phyloP scores from a whole-genome alignment of 2,888 invertebrate genomes.

The Phanerotoma sp. region DNA sequence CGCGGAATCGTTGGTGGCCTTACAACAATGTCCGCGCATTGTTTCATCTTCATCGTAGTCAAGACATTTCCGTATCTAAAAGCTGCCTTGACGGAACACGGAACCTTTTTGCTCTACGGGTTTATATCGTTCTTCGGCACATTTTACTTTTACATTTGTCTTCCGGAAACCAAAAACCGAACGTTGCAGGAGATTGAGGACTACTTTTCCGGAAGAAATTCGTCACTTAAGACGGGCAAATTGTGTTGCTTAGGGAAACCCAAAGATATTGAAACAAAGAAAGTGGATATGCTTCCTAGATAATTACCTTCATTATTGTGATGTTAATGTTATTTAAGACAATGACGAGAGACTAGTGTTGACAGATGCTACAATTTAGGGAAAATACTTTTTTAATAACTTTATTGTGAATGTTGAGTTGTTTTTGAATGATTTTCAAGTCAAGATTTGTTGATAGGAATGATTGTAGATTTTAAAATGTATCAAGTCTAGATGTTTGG shows the following conservation, averaged over 20 bases:
- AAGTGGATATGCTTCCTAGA: conserved; percentile 48
- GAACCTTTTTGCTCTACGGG: conserved; percentile 67
- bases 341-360: too few relatives aligned
- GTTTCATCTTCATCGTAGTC: conserved; percentile 68
- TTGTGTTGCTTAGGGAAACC: conserved; percentile 33
- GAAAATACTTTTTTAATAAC: too few relatives aligned
- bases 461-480: too few relatives aligned
- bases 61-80: conserved; percentile 67
- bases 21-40: conserved; percentile 68
- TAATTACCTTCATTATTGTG: not conserved
- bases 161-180: conserved; percentile 71
- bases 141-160: conserved; percentile 65
- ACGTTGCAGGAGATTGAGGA: conserved; percentile 71
- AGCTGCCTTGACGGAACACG: conserved; percentile 60
- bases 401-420: too few relatives aligned
- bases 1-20: conserved; percentile 69
- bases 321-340: not conserved
- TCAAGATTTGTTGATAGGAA: too few relatives aligned
- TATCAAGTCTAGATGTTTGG: too few relatives aligned
- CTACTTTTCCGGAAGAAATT: conserved; percentile 67
- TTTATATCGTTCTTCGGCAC: conserved; percentile 63
- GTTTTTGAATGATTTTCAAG: too few relatives aligned
- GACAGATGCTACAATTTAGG: too few relatives aligned
- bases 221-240: conserved; percentile 57
- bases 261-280: conserved; percentile 41